Evolutionary conservation across 2,888 invertebrate genomes (phyloP).

Genomic region (Scelioninae gen. 2): DNA sequence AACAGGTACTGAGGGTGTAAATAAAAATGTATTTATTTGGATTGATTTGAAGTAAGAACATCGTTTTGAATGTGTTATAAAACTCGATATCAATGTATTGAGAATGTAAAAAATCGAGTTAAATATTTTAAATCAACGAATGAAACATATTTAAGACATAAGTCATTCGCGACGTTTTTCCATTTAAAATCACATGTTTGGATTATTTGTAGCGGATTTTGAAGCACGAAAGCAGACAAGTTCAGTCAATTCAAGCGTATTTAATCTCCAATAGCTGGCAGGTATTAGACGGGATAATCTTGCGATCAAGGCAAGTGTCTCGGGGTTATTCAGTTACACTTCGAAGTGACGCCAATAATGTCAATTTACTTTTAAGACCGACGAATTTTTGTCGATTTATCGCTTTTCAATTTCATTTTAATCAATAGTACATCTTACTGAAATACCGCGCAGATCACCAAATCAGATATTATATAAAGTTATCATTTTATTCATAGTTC

Average conservation of each 20-base stretch:
- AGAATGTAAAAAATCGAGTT: no score
- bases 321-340: conserved; percentile 58
- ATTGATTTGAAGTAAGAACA: no score
- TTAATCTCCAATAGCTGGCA: conserved; percentile 58
- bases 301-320: conserved; percentile 60
- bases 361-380: conserved; percentile 28
- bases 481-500: neutral
- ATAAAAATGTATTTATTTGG: no score
- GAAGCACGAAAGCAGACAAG: conserved; percentile 28
- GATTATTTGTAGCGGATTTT: conserved; percentile 17
- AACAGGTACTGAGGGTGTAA: no score
- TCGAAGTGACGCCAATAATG: conserved; percentile 31
- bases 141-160: conserved; percentile 2
- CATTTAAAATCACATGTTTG: conserved; percentile 16
- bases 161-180: conserved; percentile 7
- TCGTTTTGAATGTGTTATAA: no score
- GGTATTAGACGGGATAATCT: conserved; percentile 65
- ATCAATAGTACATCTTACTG: conserved; percentile 13
- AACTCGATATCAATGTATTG: no score
- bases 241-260: conserved; percentile 39
- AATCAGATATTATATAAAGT: conserved; percentile 21
- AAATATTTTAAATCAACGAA: neutral
- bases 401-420: conserved; percentile 22
- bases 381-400: conserved; percentile 13
- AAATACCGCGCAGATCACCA: conserved; percentile 5